Base-by-base conservation (phyloP, 2,797 vertebrate genomes). In the Nasua narica region DNA sequence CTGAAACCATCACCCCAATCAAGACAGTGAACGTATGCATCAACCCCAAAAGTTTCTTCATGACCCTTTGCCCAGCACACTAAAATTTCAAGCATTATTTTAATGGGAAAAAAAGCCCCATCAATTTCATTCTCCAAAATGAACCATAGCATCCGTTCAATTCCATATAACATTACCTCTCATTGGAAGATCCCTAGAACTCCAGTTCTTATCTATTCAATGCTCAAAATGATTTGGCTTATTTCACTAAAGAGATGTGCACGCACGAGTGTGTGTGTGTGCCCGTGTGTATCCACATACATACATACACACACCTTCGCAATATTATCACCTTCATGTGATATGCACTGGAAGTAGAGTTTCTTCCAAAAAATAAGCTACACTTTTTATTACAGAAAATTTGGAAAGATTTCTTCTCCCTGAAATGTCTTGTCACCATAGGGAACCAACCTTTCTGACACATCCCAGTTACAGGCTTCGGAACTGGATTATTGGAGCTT, bases 401-500 rank as follows among this genome's bases (percentile, higher is more conserved):
- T 86, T 50, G 23, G 32, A 54, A 56, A 37, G 50, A 52, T 54
- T 79, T 94, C n/a, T 60, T 88, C 58, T 79, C 10, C 84, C 27
- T 78, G 77, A 92, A 93, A 85, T 15, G 16, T 27, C 27, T 82
- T 27, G 43, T 87, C 3, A 40, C 78, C 48, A 48, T 27, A 7
- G 67, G 52, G 56, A 87, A 76, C 3, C 27, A 43, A 82, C 32
- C 52, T 95, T 92, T 94, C 91, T 82, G 88, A 40, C n/a, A 94
- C 58, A 67, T 46, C 35, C 60, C 77, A 58, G 43, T 85, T 48
- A 52, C 14, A 69, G 37, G 52, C 32, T 97, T 95, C 79, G 90
- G 95, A 95, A 97, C 46, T 86, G 43, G 43, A 69, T 70, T 94
- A 95, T 32, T 0, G 93, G 82, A 69, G 85, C 54, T 65, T 93